Evolutionary conservation across 2,797 vertebrate species (phyloP).

Genomic region (Oreortyx pictus): DNA sequence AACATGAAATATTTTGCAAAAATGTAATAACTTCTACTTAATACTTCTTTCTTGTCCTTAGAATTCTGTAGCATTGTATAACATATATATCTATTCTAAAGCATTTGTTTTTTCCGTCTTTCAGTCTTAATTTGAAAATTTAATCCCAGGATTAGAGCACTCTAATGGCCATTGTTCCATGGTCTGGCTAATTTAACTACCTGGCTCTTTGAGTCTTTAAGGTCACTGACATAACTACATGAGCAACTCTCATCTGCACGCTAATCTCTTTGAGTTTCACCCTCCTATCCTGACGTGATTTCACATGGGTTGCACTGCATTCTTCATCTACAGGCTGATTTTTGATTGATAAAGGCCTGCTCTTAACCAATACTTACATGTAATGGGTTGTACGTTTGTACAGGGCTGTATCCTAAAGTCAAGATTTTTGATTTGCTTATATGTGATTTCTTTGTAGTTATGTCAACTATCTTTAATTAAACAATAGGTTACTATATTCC

Average conservation of each 20-base stretch:
- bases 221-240: not conserved
- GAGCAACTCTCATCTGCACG: not conserved
- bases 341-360: not conserved
- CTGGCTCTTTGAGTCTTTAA: not conserved
- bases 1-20: not conserved
- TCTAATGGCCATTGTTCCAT: not conserved
- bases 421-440: constrained; percentile 19
- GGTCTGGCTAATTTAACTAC: not conserved
- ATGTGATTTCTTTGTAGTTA: constrained; percentile 16
- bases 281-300: not conserved
- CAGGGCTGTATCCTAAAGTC: not conserved
- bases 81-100: not conserved
- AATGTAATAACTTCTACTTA: not conserved
- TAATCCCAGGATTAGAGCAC: not conserved
- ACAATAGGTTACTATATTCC: constrained; percentile 20
- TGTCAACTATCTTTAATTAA: constrained; percentile 69
- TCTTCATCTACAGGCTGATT: not conserved
- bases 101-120: not conserved
- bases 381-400: not conserved
- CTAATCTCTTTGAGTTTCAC: not conserved
- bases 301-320: not conserved
- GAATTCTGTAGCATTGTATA: not conserved
- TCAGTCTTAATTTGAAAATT: not conserved
- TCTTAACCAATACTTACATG: not conserved
- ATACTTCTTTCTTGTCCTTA: not conserved